Base-by-base conservation (phyloP, 2,113 vertebrate species). In the Theristicus caerulescens region DNA sequence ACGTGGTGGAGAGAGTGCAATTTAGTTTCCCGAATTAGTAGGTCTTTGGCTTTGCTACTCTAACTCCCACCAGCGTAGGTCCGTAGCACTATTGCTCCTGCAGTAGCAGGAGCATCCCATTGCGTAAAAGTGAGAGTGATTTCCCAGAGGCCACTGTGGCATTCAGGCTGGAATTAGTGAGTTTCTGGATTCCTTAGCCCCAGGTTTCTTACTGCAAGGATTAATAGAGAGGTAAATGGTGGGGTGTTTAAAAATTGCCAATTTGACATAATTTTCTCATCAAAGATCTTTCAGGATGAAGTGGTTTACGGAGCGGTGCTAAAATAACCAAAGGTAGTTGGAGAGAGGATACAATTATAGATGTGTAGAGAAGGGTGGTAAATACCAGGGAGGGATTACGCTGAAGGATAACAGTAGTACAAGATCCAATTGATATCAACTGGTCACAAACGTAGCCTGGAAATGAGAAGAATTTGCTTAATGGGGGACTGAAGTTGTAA, bases 41-140 rank as follows among this genome's bases (percentile, higher is more conserved):
- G 3, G 26, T 20, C 62, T 55, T 62, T 36, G 49, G n/a, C 47
- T 77, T 77, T 70, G 80, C 64, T 55, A 7, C 54, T 22, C 0
- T 47, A 31, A 70, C 19, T 67, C 26, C 13, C 46, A 29, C 10
- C 29, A 5, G 36, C 1, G 1, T 32, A 42, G 17, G 17, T 44
- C 51, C 6, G 0, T 1, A 29, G 59, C 5, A 3, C 17, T 54
- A 2, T 13, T 38, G 34, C 38, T 76, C 34, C 14, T 1, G 6
- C 21, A 34, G 55, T 46, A 70, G 46, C 26, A 40, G 6, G 22
- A 27, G 4, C 57, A 38, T 34, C 8, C 10, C 2, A 0, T 9
- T 22, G 38, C 3, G 0, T 34, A 15, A 40, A 78, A 42, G 22
- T 34, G 22, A 44, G 32, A 38, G 42, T 58, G 64, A 38, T 64